A percentile compares a stretch with the other conserved stretches of the same genome.
Conservation (phyloP, 23 tunicate genomes). For the Oikopleura albicans region DNA sequence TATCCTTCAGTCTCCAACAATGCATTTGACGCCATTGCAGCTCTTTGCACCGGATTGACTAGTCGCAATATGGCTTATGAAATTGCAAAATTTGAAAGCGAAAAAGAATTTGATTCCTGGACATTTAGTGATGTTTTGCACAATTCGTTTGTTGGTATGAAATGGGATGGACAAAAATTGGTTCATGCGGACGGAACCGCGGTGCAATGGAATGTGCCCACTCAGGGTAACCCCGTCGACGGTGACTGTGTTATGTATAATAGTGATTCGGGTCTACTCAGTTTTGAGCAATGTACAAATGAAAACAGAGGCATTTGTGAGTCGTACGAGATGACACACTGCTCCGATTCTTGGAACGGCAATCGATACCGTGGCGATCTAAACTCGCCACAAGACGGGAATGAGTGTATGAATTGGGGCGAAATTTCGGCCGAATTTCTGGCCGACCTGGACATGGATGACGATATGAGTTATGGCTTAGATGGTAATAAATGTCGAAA, state of each 20-base stretch:
- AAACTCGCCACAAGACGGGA: background rate
- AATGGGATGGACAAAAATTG: no score
- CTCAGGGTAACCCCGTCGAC: background rate
- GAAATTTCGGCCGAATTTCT: background rate
- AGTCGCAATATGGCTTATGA: no score
- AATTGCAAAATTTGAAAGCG: no score
- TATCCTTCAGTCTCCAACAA: background rate
- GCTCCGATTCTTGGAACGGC: background rate
- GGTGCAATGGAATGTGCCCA: background rate
- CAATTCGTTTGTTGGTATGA: no score
- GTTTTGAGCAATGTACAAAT: background rate
- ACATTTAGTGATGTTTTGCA: no score
- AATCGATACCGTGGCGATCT: background rate
- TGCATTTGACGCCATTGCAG: no score
- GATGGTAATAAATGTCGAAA: background rate
- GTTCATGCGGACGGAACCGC: background rate
- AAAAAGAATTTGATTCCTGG: no score
- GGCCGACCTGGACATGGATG: background rate
- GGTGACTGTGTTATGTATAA: background rate
- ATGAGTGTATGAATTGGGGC: background rate
- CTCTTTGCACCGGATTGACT: no score
- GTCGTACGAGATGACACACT: background rate
- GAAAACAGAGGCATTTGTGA: background rate
- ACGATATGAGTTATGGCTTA: background rate
- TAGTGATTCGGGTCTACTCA: background rate